Evolutionary conservation across 2,888 invertebrate genomes (phyloP).

Genomic region (Apomyelois bistriatella): DNA sequence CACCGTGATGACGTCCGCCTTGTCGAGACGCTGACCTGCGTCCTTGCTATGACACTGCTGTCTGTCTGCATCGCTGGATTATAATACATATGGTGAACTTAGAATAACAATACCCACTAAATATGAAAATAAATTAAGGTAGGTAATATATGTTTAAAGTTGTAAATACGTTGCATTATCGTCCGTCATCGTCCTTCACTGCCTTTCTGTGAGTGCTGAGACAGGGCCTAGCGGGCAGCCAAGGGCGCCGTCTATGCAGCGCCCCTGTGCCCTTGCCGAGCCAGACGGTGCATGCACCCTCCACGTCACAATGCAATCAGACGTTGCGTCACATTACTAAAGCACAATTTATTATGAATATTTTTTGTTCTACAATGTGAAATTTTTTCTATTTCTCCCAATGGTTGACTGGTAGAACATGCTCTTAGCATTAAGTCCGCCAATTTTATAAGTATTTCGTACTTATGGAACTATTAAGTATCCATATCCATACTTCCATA

Average conservation of each 20-base stretch:
- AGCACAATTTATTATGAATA: slow-evolving; percentile 20
- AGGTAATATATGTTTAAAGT: no score
- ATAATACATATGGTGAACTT: background rate
- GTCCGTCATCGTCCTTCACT: slow-evolving; percentile 7
- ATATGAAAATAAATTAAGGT: no score
- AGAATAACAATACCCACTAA: no score
- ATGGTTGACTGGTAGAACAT: no score
- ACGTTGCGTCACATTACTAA: slow-evolving; percentile 11
- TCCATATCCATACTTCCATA: no score
- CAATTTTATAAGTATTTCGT: no score
- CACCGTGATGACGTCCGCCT: slow-evolving; percentile 18
- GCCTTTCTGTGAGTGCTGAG: slow-evolving; percentile 15
- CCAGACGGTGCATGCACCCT: slow-evolving; percentile 64
- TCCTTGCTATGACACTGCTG: slow-evolving; percentile 8
- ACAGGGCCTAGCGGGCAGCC: slow-evolving; percentile 29
- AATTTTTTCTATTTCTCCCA: no score
- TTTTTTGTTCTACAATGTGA: no score
- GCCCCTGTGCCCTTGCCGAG: slow-evolving; percentile 52
- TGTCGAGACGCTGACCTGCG: slow-evolving; percentile 27
- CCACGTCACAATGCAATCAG: slow-evolving; percentile 27
- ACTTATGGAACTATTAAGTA: no score
- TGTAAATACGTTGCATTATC: no score
- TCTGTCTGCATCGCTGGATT: background rate
- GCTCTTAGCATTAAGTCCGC: no score
- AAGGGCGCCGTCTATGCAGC: slow-evolving; percentile 45